Base-by-base conservation (phyloP, 2,113 vertebrate genomes). In the Gymnogyps californianus region DNA sequence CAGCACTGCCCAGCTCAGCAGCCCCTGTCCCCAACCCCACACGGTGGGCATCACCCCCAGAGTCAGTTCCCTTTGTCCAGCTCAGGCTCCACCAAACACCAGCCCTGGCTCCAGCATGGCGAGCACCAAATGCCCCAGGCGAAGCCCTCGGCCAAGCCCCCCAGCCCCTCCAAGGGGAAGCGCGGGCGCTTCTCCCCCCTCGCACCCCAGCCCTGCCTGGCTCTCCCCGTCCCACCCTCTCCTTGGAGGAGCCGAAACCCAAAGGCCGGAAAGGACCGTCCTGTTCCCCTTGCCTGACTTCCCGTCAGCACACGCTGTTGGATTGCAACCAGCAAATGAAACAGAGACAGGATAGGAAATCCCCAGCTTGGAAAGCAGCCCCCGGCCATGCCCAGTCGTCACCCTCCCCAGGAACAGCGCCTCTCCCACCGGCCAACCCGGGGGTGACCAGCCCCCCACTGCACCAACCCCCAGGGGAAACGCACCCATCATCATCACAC, bases 271-370 rank as follows among this genome's bases (percentile, higher is more conserved):
- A 97, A 42, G 93, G 93, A 94, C 86, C 32, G 20, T 57, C 28
- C 95, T 13, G 80, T 92, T 97, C 95, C 88, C 94, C 79, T 54
- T 13, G 90, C 80, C 93, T 46, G 80, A 95, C 96, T 97, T 97
- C 96, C 96, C 91, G 83, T 94, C 96, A 86, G 95, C 69, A 14
- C 92, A 51, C 1, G 1, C 84, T 44, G 47, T 57, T 97, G 96
- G 95, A 97, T 11, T 57, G 51, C 31, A 11, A 65, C 96, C 95
- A 97, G 94, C 75, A 11, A 72, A 22, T 1, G 6, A 26, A 85
- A 40, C 79, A 3, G 38, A 51, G 89, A 32, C 66, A 14, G 70
- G 29, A 71, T 19, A 97, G 96, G 95, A 97, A 97, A 95, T 83
- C 79, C 13, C 82, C 90, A 57, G 22, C 22, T 65, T 52, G 82